Evolutionary conservation across 2,113 vertebrate genomes (phyloP).

Genomic region (Semicossyphus pulcher): DNA sequence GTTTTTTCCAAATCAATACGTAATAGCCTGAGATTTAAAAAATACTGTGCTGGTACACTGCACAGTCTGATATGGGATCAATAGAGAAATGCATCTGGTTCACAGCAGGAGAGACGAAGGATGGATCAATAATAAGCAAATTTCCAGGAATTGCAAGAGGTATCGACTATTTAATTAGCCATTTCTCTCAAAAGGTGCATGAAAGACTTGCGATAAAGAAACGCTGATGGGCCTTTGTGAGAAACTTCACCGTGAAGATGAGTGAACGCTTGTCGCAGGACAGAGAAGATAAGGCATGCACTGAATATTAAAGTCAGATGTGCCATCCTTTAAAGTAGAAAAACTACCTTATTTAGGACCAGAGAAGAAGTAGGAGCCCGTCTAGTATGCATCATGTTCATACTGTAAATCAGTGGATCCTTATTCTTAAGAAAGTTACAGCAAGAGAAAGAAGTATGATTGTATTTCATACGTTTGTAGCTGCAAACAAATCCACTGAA

Average conservation of each 20-base stretch:
- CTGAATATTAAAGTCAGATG: slow-evolving; percentile 7
- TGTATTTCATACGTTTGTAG: neutral
- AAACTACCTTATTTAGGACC: neutral
- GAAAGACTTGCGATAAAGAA: slow-evolving; percentile 64
- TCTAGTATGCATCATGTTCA: neutral
- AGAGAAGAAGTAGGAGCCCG: neutral
- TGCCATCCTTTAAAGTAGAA: neutral
- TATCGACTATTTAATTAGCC: slow-evolving; percentile 83
- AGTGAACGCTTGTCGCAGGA: slow-evolving; percentile 18
- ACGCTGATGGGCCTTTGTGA: slow-evolving; percentile 53
- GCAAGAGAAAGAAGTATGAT: neutral
- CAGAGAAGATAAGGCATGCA: neutral
- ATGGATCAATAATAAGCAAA: slow-evolving; percentile 85
- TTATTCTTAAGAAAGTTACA: neutral
- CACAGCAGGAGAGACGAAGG: slow-evolving; percentile 73
- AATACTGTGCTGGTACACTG: slow-evolving; percentile 80
- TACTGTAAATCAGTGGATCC: neutral
- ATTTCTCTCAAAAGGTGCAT: slow-evolving; percentile 74
- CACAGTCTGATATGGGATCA: slow-evolving; percentile 78
- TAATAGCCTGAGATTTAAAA: slow-evolving; percentile 82
- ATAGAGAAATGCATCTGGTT: slow-evolving; percentile 81
- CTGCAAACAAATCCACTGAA: neutral
- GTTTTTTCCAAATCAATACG: slow-evolving; percentile 80
- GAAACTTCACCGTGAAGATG: slow-evolving; percentile 43
- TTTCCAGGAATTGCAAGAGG: slow-evolving; percentile 80